Evolutionary conservation across 2,113 vertebrate species (phyloP), one percentile per base, ranked within the genome.

Genomic region (Sminthopsis crassicaudata): DNA sequence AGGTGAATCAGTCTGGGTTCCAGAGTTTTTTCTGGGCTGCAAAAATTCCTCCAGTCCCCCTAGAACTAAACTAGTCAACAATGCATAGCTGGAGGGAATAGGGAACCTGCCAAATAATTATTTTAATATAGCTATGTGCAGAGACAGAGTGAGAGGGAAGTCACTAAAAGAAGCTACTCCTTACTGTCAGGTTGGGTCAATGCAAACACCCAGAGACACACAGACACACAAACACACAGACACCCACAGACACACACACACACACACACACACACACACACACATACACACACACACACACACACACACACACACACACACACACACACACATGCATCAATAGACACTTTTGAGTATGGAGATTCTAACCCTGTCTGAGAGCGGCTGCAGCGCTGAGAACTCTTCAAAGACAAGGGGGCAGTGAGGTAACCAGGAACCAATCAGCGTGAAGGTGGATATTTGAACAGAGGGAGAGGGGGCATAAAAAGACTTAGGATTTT

Each of bases 371-470:
- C 55, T 76, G 91, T 93, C 54, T 88, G 67, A 84, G 67, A 84
- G 67, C 67, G 36, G 27, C 60, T 89, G 92, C 91, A 91, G 60
- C 93, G 46, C 91, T 50, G 55, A 95, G 57, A 94, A 92, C 46
- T 92, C 53, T 91, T 95, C 92, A 95, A 96, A 97, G 94, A 88
- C 94, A 90, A 96, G 89, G 36, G 60, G 3, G 67, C 92, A 96
- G 55, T 93, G 89, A 95, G 30, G 54, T 53, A 91, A 89, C 22
- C 27, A 92, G 89, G 93, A 95, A 88, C 96, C 96, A 97, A 95
- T 97, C 93, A 93, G 90, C 94, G 53, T 51, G 53, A 91, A 95
- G 91, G 91, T 53, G 88, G 50, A 84, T 84, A 76, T 94, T 16
- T 90, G 93, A 96, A 91, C 52, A n/a, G 84, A 90, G 10, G 26